These are phyloP conservation scores for Phyllotreta cruciferae DNA, from an alignment of 2,888 invertebrate species.

Conservation along the genomic window DNA sequence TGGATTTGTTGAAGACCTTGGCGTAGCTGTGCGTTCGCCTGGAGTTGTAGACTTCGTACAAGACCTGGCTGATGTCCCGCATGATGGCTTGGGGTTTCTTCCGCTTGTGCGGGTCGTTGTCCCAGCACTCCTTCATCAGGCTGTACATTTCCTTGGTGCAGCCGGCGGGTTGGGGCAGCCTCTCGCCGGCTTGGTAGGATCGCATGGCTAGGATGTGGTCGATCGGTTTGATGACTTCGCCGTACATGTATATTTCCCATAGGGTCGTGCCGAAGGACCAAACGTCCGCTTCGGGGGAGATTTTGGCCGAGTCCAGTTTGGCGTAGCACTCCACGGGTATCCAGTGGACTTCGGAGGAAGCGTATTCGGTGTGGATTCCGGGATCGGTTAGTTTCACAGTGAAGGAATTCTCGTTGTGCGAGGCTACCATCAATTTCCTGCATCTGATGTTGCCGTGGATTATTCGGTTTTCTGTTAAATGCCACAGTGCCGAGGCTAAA, in stretches of 20 bases:
- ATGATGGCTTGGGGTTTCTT: conserved; percentile 86
- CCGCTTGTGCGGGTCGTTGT: conserved; percentile 70
- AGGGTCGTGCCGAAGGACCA: conserved; percentile 93
- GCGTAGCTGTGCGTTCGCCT: conserved; percentile 68
- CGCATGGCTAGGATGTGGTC: conserved; percentile 54
- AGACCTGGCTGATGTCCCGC: conserved; percentile 82
- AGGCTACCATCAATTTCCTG: conserved; percentile 79
- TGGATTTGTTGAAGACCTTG: conserved; percentile 55
- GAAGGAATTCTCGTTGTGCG: conserved; percentile 72
- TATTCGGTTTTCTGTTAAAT: conserved; percentile 80
- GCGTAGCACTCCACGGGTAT: conserved; percentile 84
- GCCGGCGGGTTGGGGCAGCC: conserved; percentile 69
- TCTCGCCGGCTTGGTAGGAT: conserved; percentile 74
- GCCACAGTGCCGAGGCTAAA: conserved; percentile 85
- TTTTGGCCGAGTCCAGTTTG: conserved; percentile 72
- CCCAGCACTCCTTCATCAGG: conserved; percentile 85
- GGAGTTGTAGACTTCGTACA: conserved; percentile 75
- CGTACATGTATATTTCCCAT: conserved; percentile 91
- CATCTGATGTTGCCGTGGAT: conserved; percentile 88
- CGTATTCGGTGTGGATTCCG: conserved; percentile 71
- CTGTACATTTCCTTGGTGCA: conserved; percentile 79
- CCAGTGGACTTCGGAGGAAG: conserved; percentile 80
- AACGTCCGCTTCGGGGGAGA: conserved; percentile 78
- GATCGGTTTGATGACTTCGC: conserved; percentile 58
- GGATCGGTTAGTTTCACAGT: conserved; percentile 85